Conservation (phyloP, 2,888 invertebrate species). For the Sinelater perroti region DNA sequence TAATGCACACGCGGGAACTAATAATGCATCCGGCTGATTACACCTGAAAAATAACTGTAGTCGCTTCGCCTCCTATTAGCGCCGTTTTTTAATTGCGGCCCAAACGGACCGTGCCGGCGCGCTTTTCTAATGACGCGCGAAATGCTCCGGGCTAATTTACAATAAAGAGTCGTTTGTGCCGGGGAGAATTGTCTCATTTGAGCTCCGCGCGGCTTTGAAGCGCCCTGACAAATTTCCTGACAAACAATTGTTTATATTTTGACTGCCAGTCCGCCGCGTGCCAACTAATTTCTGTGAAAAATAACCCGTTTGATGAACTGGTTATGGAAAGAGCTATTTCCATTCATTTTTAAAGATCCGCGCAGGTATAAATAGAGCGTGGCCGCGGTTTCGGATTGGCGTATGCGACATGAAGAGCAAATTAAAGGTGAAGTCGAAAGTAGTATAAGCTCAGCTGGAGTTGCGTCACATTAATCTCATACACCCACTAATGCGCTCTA, state of each 20-base stretch:
- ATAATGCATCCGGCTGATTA: conserved; percentile 17
- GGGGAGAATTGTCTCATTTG: conserved; percentile 6
- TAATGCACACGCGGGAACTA: conserved; percentile 18
- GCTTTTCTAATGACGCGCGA: no score
- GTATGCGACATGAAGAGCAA: no score
- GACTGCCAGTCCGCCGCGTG: conserved; percentile 14
- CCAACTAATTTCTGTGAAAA: conserved; percentile 15
- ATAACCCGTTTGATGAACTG: conserved; percentile 8
- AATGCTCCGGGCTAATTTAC: neutral
- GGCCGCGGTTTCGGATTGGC: no score
- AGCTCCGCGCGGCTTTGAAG: conserved; percentile 1
- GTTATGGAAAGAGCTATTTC: neutral
- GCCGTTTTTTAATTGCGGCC: neutral
- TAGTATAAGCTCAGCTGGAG: no score
- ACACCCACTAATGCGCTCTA: no score
- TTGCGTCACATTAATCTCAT: no score
- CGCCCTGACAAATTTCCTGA: conserved; percentile 19
- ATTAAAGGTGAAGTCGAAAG: no score
- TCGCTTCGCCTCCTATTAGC: conserved; percentile 1
- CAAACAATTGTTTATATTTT: conserved; percentile 19
- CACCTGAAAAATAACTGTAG: conserved; percentile 14
- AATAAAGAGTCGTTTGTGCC: conserved; percentile 2
- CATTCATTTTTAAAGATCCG: conserved; percentile 8
- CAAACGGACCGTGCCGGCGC: neutral
- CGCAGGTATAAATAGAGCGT: no score